phyloP scores from a whole-genome alignment of 2,888 invertebrate genomes.

The Leucophenga montana region DNA sequence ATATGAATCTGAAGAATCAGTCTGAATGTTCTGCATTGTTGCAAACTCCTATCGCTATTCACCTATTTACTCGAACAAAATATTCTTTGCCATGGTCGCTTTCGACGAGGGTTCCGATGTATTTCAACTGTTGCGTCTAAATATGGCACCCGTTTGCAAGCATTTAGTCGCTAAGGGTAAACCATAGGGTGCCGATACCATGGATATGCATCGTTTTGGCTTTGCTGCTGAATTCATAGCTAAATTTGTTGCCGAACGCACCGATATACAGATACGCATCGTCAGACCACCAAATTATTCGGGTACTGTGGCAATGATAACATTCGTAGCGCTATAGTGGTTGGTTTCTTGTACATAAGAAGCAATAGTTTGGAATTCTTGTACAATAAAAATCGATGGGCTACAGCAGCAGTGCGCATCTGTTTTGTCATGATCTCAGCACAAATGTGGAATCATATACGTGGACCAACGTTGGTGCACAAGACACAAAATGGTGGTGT shows the following conservation, averaged over 20 bases:
- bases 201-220: conserved; percentile 97
- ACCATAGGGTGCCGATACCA: conserved; percentile 92
- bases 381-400: conserved; percentile 98
- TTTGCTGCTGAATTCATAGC: conserved; percentile 96
- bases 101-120: conserved; percentile 99
- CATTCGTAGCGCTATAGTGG: conserved; percentile 89
- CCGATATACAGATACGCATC: conserved; percentile 94
- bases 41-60: conserved; percentile 97
- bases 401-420: conserved; percentile 90
- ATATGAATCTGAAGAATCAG: conserved; percentile 90
- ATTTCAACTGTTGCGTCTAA: conserved; percentile 93
- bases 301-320: conserved; percentile 89
- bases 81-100: conserved; percentile 98
- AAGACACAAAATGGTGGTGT: conserved; percentile 92
- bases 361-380: conserved; percentile 97
- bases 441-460: conserved; percentile 99
- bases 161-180: conserved; percentile 98
- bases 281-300: conserved; percentile 99
- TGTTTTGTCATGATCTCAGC: conserved; percentile 98
- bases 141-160: conserved; percentile 99
- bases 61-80: conserved; percentile 86
- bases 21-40: conserved; percentile 92
- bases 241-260: conserved; percentile 96
- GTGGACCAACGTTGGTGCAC: conserved; percentile 97
- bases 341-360: conserved; percentile 92